phyloP scores from a whole-genome alignment of 92 coral and sea anemone genomes.

The Scolanthus callimorphus region DNA sequence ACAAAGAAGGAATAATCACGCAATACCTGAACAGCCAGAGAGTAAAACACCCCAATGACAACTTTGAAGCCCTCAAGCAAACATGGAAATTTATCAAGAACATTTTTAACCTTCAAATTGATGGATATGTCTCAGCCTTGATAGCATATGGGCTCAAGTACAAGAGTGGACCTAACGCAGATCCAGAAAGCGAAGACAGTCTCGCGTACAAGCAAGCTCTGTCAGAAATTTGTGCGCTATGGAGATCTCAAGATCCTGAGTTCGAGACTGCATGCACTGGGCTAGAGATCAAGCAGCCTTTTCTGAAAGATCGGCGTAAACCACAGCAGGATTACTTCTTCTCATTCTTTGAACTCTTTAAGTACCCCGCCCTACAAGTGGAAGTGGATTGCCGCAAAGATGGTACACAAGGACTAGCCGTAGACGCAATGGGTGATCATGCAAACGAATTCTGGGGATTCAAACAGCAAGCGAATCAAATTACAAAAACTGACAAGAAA shows the following conservation, averaged over 20 bases:
- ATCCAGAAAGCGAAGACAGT: too few species aligned
- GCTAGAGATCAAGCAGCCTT: too few species aligned
- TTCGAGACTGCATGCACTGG: background rate
- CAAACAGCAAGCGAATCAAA: background rate
- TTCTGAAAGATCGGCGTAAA: conserved; percentile 1
- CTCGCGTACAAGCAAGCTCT: background rate
- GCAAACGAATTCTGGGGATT: background rate
- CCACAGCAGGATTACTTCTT: conserved; percentile 1
- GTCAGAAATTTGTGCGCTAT: background rate
- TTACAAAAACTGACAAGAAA: background rate
- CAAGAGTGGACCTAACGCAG: too few species aligned
- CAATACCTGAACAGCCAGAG: too few species aligned
- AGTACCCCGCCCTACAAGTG: conserved; percentile 4
- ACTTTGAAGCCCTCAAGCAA: too few species aligned
- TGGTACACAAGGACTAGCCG: background rate
- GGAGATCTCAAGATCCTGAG: background rate
- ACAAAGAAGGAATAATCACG: too few species aligned
- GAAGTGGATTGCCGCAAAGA: background rate
- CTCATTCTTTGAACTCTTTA: background rate
- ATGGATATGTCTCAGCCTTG: too few species aligned
- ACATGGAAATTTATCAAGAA: too few species aligned
- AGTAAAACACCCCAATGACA: too few species aligned
- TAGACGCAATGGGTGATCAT: background rate
- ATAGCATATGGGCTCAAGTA: too few species aligned
- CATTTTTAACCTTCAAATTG: too few species aligned